Conservation (phyloP, 2,888 invertebrate species). For the Caenorhabditis japonica region DNA sequence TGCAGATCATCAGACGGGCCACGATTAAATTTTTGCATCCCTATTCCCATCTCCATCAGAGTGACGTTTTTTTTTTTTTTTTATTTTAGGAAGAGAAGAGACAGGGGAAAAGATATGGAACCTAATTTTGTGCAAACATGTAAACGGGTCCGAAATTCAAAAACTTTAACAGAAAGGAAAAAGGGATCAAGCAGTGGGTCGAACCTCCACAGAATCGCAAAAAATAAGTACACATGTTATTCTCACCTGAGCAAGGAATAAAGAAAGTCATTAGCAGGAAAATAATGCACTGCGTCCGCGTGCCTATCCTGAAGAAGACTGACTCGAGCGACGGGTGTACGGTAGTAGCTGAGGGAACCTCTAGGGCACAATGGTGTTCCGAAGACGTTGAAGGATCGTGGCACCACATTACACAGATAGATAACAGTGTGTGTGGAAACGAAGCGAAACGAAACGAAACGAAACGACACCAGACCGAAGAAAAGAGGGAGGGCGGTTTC, state of each 20-base stretch:
- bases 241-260: slow-evolving; percentile 38
- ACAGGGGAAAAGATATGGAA: no score
- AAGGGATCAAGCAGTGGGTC: no score
- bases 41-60: no score
- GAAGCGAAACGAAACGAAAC: slow-evolving; percentile 16
- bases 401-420: slow-evolving; percentile 37
- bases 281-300: slow-evolving; percentile 26
- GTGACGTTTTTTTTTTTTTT: no score
- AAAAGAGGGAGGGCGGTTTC: slow-evolving; percentile 9
- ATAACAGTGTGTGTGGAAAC: slow-evolving; percentile 27
- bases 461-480: slow-evolving; percentile 25
- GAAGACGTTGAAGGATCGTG: slow-evolving; percentile 38
- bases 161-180: no score
- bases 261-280: slow-evolving; percentile 27
- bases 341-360: slow-evolving; percentile 12
- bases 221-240: no score
- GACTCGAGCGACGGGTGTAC: slow-evolving; percentile 28
- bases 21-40: no score
- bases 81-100: no score
- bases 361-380: background rate
- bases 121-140: no score
- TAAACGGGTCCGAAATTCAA: no score
- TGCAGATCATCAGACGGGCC: no score
- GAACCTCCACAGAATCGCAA: no score
- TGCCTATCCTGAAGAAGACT: slow-evolving; percentile 34